A percentile compares a stretch with the other conserved stretches of the same genome.
Conservation (phyloP, 2,888 invertebrate species). For the Eilema caniola region DNA sequence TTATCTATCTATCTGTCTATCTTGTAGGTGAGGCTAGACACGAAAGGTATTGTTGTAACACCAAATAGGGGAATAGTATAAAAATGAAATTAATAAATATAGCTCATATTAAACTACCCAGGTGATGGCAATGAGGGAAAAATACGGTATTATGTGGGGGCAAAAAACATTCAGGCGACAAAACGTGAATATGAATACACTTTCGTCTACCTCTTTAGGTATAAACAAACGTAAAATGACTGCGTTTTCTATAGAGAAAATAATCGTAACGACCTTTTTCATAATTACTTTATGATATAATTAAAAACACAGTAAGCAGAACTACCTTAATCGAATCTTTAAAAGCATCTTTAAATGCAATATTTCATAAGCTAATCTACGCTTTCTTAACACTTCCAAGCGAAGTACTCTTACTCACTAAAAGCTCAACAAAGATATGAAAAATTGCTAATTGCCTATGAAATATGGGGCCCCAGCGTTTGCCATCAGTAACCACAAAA, state of each 20-base stretch:
- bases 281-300: not conserved
- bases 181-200: no score
- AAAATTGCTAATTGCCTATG: conserved; percentile 53
- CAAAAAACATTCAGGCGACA: no score
- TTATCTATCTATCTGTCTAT: no score
- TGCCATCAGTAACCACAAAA: conserved; percentile 48
- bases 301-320: not conserved
- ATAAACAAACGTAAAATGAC: not conserved
- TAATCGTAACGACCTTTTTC: not conserved
- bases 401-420: conserved; percentile 29
- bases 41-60: no score
- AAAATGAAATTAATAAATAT: no score
- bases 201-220: not conserved
- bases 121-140: no score
- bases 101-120: no score
- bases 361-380: conserved; percentile 12
- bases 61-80: no score
- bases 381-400: not conserved
- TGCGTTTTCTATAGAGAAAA: not conserved
- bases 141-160: no score
- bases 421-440: conserved; percentile 51
- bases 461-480: conserved; percentile 40
- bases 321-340: not conserved
- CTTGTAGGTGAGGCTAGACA: no score
- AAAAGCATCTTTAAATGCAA: conserved; percentile 7